Evolutionary conservation across 2,888 invertebrate species (phyloP).

Genomic region (Cephus runcator): DNA sequence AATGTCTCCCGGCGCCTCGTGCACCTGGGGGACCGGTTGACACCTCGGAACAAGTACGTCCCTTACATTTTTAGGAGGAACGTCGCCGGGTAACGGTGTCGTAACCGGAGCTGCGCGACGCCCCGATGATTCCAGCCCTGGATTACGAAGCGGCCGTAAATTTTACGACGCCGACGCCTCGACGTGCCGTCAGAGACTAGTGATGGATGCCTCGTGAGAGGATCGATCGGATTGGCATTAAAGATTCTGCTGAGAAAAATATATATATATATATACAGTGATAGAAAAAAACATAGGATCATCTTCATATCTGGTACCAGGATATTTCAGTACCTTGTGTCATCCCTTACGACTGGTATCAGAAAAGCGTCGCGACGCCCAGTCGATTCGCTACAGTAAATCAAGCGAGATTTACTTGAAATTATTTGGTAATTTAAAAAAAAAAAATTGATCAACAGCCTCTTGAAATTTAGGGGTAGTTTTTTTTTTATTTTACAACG

Average conservation of each 20-base stretch:
- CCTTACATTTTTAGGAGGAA: conserved; percentile 1
- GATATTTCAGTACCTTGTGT: not conserved
- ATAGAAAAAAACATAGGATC: not conserved
- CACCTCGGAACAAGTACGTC: conserved; percentile 3
- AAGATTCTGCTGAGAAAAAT: not conserved
- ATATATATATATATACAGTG: not conserved
- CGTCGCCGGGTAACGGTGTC: not conserved
- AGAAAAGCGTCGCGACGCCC: not conserved
- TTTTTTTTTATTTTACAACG: not conserved
- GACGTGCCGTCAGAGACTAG: not conserved
- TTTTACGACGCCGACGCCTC: conserved; percentile 1
- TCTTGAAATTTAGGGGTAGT: not conserved
- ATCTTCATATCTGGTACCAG: not conserved
- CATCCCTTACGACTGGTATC: not conserved
- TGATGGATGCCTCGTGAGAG: not conserved
- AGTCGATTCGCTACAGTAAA: not conserved
- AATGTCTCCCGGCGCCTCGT: not conserved
- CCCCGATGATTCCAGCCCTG: not conserved
- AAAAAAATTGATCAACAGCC: not conserved
- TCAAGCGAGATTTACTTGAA: no score
- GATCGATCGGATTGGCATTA: not conserved
- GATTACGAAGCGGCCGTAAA: conserved; percentile 1
- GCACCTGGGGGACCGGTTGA: conserved; percentile 6
- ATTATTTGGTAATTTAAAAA: not conserved
- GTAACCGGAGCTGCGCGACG: not conserved